phyloP scores from a whole-genome alignment of 2,888 invertebrate species.

The Proisotoma minuta region DNA sequence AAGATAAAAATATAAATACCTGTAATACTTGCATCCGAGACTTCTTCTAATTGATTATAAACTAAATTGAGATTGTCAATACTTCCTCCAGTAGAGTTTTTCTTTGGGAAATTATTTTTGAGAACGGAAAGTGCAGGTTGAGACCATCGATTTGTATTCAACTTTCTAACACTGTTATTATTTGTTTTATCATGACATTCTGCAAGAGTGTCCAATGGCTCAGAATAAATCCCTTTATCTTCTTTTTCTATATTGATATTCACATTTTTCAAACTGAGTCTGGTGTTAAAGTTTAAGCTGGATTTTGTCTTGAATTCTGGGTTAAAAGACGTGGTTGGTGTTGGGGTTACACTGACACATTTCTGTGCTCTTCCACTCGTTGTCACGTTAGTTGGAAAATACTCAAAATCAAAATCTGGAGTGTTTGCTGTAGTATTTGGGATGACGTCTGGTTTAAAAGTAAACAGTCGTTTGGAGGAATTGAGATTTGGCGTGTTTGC shows the following conservation, averaged over 20 bases:
- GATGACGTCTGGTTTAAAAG: slow-evolving; percentile 46
- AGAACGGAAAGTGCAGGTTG: slow-evolving; percentile 44
- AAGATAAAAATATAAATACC: too few species aligned
- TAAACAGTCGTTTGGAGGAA: slow-evolving; percentile 43
- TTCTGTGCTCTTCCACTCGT: background rate
- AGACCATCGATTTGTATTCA: slow-evolving; percentile 43
- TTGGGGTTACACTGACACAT: background rate
- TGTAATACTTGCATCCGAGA: background rate
- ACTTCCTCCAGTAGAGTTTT: background rate
- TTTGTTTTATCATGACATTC: slow-evolving; percentile 36
- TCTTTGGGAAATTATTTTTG: background rate
- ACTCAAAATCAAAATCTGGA: background rate
- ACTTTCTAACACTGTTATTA: slow-evolving; percentile 27
- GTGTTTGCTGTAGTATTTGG: slow-evolving; percentile 34
- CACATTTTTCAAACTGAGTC: slow-evolving; percentile 39
- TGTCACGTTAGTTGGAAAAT: background rate
- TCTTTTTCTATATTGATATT: slow-evolving; percentile 19
- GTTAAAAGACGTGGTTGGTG: background rate
- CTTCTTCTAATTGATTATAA: background rate
- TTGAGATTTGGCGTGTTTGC: slow-evolving; percentile 33
- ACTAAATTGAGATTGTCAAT: background rate
- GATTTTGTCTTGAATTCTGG: background rate
- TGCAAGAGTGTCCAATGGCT: slow-evolving; percentile 45
- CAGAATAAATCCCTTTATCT: slow-evolving; percentile 40
- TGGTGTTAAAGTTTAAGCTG: slow-evolving; percentile 34